Percentiles rank a stretch among this genome's conserved stretches.
Evolutionary conservation across 2,888 invertebrate species (phyloP).

Genomic region (Andrena fulva): DNA sequence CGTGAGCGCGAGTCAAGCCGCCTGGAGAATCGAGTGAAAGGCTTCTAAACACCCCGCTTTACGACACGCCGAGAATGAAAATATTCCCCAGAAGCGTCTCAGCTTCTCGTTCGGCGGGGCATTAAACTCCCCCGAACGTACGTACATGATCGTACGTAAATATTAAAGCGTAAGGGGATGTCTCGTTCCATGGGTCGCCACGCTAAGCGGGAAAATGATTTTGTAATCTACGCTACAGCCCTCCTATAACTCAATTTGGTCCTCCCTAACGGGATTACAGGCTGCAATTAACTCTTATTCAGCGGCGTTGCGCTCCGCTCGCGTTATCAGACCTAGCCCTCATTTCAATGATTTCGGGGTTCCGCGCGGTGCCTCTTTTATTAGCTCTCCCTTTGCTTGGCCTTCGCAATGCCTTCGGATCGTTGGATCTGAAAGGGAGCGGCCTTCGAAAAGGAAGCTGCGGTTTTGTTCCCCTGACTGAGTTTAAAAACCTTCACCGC

Average conservation of each 20-base stretch:
- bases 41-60: background rate
- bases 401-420: too few relatives aligned
- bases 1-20: background rate
- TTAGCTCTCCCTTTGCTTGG: too few relatives aligned
- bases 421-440: too few relatives aligned
- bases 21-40: background rate
- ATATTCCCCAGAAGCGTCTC: background rate
- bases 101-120: conserved; percentile 21
- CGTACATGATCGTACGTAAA: background rate
- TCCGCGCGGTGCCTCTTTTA: background rate
- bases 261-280: conserved; percentile 43
- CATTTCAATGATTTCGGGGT: conserved; percentile 2
- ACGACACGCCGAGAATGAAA: background rate
- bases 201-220: conserved; percentile 54
- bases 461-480: too few relatives aligned
- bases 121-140: conserved; percentile 28
- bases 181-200: background rate
- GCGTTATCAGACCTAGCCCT: background rate
- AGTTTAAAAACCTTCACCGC: too few relatives aligned
- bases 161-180: conserved; percentile 6
- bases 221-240: conserved; percentile 46
- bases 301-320: conserved; percentile 7
- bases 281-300: conserved; percentile 61
- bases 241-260: conserved; percentile 44
- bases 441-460: too few relatives aligned